Conservation (phyloP, 2,888 invertebrate species). For the Hypolimnas misippus region DNA sequence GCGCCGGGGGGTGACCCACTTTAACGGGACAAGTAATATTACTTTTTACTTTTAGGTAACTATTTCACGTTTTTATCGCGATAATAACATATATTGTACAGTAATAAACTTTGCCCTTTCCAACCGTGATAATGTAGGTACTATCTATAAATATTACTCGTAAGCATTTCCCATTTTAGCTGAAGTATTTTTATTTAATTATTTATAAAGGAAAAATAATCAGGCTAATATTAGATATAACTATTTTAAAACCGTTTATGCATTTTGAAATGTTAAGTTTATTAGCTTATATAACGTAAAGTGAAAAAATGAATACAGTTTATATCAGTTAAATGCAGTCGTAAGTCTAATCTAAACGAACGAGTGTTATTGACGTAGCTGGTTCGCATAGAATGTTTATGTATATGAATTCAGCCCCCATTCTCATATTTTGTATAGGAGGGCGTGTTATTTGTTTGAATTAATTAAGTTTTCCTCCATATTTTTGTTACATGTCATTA, state of each 20-base stretch:
- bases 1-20: conserved; percentile 79
- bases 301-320: conserved; percentile 11
- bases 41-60: conserved; percentile 85
- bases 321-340: conserved; percentile 56
- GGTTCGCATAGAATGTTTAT: conserved; percentile 53
- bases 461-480: conserved; percentile 58
- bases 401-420: conserved; percentile 44
- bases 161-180: background rate
- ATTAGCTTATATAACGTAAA: conserved; percentile 2
- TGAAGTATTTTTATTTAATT: background rate
- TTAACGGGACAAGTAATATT: conserved; percentile 85
- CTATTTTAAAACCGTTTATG: background rate
- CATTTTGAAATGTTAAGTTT: background rate
- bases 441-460: conserved; percentile 60
- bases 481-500: conserved; percentile 48
- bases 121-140: conserved; percentile 17
- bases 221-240: background rate
- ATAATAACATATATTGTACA: conserved; percentile 68
- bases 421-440: conserved; percentile 58
- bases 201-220: background rate
- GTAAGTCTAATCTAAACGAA: conserved; percentile 69
- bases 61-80: conserved; percentile 82
- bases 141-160: background rate
- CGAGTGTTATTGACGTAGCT: conserved; percentile 66
- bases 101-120: conserved; percentile 26